These are phyloP conservation scores for Leucophenga montana DNA, from an alignment of 2,888 invertebrate species.

Conservation along the genomic window DNA sequence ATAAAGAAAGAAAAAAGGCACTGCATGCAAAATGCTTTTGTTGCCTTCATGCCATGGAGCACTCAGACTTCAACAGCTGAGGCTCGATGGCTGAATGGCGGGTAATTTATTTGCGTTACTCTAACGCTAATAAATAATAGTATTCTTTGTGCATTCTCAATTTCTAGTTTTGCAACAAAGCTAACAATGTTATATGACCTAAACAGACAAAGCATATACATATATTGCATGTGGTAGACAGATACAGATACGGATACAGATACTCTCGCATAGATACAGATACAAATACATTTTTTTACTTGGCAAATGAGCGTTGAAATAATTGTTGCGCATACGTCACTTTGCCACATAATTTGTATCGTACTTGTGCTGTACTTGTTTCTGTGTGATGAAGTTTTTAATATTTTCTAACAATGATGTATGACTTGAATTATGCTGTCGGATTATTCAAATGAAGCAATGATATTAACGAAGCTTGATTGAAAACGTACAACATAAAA, in stretches of 20 bases:
- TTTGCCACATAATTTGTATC: neutral
- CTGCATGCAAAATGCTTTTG: slow-evolving; percentile 45
- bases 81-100: neutral
- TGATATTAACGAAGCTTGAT: no score
- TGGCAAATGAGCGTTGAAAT: slow-evolving; percentile 7
- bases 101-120: slow-evolving; percentile 23
- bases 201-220: slow-evolving; percentile 3
- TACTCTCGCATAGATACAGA: no score
- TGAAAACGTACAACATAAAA: no score
- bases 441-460: no score
- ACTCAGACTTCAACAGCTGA: neutral
- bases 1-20: slow-evolving; percentile 42
- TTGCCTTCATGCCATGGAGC: neutral
- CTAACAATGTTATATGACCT: neutral
- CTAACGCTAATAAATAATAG: slow-evolving; percentile 20
- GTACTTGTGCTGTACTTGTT: no score
- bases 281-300: neutral
- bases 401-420: no score
- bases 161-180: neutral
- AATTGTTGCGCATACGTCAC: slow-evolving; percentile 23
- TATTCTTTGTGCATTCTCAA: neutral
- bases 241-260: no score
- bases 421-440: no score
- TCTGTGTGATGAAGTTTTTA: no score
- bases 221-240: no score